phyloP scores from a whole-genome alignment of 2,888 invertebrate species.

The Trachelus troglodyta region DNA sequence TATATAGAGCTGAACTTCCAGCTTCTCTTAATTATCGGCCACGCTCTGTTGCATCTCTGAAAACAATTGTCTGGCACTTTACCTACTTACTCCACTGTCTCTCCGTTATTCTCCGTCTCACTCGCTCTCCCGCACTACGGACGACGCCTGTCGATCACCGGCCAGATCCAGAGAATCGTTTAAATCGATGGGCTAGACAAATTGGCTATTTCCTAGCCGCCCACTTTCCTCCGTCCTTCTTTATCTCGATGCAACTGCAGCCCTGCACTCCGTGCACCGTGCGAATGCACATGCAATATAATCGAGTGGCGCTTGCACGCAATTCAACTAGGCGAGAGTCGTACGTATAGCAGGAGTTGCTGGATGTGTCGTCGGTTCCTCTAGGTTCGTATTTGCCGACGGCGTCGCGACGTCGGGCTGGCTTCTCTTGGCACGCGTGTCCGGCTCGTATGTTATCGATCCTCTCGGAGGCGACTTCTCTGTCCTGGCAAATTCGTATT shows the following conservation, averaged over 20 bases:
- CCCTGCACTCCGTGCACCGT: background rate
- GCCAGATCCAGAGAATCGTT: slow-evolving; percentile 8
- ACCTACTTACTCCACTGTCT: slow-evolving; percentile 8
- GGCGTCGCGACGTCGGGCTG: background rate
- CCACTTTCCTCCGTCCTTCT: background rate
- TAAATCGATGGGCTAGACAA: slow-evolving; percentile 41
- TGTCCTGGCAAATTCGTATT: background rate
- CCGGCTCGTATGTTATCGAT: background rate
- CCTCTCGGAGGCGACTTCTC: background rate
- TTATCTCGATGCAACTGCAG: background rate
- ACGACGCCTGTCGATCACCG: background rate
- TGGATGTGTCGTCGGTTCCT: background rate
- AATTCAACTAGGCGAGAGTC: background rate
- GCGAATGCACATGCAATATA: background rate
- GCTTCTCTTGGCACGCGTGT: background rate
- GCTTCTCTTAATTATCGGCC: background rate
- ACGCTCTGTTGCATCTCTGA: background rate
- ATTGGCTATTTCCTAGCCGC: slow-evolving; percentile 41
- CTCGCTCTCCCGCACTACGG: slow-evolving; percentile 5
- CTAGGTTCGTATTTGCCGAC: background rate
- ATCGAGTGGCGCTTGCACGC: background rate
- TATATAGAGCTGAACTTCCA: background rate
- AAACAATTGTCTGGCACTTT: background rate
- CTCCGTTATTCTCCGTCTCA: slow-evolving; percentile 3
- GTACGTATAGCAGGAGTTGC: no score